A percentile compares a stretch with the other conserved stretches of the same genome.
Evolutionary conservation across 2,113 vertebrate species (phyloP).

Genomic region (Dicerorhinus sumatrensis): DNA sequence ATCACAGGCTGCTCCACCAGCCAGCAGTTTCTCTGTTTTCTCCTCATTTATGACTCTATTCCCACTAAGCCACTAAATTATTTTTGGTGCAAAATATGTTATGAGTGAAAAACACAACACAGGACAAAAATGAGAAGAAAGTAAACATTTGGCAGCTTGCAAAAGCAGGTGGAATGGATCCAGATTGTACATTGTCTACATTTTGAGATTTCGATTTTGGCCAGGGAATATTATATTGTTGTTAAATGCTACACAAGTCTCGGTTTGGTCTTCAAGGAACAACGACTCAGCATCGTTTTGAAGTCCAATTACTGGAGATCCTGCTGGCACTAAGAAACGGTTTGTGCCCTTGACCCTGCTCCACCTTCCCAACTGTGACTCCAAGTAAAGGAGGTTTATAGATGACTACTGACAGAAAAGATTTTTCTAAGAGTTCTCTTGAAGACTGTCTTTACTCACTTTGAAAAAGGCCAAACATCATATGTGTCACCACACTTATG

Average conservation of each 20-base stretch:
- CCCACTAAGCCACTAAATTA: slow-evolving; percentile 84
- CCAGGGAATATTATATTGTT: slow-evolving; percentile 76
- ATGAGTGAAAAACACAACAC: slow-evolving; percentile 83
- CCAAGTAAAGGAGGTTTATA: slow-evolving; percentile 66
- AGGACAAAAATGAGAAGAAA: slow-evolving; percentile 78
- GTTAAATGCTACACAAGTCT: slow-evolving; percentile 67
- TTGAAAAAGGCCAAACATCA: slow-evolving; percentile 54
- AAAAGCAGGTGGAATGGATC: slow-evolving; percentile 76
- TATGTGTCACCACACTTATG: slow-evolving; percentile 10
- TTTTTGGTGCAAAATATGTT: slow-evolving; percentile 84
- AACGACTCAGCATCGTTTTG: slow-evolving; percentile 63
- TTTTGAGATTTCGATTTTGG: slow-evolving; percentile 41
- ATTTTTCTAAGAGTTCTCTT: slow-evolving; percentile 50
- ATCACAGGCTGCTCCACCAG: slow-evolving; percentile 80
- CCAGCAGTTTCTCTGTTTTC: slow-evolving; percentile 83
- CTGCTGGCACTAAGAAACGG: not conserved
- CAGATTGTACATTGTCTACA: slow-evolving; percentile 62
- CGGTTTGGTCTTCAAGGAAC: slow-evolving; percentile 64
- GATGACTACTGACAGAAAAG: slow-evolving; percentile 54
- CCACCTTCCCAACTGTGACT: slow-evolving; percentile 67
- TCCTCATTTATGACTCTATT: slow-evolving; percentile 84
- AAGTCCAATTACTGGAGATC: slow-evolving; percentile 71
- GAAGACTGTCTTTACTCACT: slow-evolving; percentile 58
- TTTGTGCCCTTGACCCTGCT: slow-evolving; percentile 56
- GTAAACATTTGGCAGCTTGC: slow-evolving; percentile 81